Conservation (phyloP, 2,797 vertebrate genomes). For the Characodon lateralis region DNA sequence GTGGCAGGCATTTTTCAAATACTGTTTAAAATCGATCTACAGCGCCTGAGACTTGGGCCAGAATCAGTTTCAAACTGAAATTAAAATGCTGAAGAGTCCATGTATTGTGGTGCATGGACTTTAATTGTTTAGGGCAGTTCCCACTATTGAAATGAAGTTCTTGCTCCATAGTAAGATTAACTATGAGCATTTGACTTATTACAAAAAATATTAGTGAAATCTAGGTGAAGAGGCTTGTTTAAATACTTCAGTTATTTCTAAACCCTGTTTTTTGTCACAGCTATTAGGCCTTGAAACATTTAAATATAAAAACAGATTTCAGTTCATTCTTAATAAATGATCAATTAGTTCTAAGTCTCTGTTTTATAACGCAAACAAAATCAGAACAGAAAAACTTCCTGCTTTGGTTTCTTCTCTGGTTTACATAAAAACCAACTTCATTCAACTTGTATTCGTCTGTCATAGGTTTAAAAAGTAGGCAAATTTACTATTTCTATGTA, state of each 20-base stretch:
- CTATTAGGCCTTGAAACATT: slow-evolving; percentile 20
- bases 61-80: slow-evolving; percentile 53
- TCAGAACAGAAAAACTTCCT: slow-evolving; percentile 51
- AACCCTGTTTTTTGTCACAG: slow-evolving; percentile 30
- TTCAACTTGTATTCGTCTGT: slow-evolving; percentile 65
- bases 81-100: slow-evolving; percentile 43
- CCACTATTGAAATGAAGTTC: slow-evolving; percentile 27
- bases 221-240: slow-evolving; percentile 38
- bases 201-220: slow-evolving; percentile 35
- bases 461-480: slow-evolving; percentile 72
- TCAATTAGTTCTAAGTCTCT: slow-evolving; percentile 31
- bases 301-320: slow-evolving; percentile 28
- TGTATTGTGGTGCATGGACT: slow-evolving; percentile 45
- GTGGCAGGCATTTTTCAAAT: slow-evolving; percentile 58
- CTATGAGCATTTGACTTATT: slow-evolving; percentile 4
- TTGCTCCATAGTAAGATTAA: slow-evolving; percentile 28
- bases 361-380: slow-evolving; percentile 34
- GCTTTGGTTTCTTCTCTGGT: slow-evolving; percentile 47
- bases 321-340: slow-evolving; percentile 16
- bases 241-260: slow-evolving; percentile 31
- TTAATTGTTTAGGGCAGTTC: slow-evolving; percentile 26
- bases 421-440: slow-evolving; percentile 41
- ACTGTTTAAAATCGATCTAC: background rate
- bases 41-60: slow-evolving; percentile 45
- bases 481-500: slow-evolving; percentile 81